Evolutionary conservation across 2,113 vertebrate species (phyloP).

Genomic region (Drymodes brunneopygia): DNA sequence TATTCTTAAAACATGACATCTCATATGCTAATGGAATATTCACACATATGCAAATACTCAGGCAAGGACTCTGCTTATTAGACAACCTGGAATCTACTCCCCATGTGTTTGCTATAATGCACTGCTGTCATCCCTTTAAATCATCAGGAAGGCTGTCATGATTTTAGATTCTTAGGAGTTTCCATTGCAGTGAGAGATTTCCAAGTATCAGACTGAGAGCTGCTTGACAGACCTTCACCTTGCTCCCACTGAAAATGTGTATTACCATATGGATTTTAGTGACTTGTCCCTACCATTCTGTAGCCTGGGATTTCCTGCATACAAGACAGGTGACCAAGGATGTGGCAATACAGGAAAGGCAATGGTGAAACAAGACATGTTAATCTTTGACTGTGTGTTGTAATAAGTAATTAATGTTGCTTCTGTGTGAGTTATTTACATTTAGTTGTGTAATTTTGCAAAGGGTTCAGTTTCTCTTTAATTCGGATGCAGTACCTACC

Average conservation of each 20-base stretch:
- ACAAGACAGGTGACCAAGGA: accelerated
- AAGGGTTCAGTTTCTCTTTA: background rate
- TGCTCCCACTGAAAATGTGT: background rate
- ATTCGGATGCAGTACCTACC: background rate
- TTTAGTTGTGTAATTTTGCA: background rate
- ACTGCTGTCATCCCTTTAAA: background rate
- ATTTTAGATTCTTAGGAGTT: background rate
- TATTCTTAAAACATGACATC: background rate
- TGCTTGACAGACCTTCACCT: background rate
- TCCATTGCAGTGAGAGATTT: background rate
- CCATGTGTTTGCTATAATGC: background rate
- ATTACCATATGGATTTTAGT: background rate
- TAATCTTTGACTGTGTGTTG: background rate
- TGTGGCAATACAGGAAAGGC: background rate
- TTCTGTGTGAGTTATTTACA: background rate
- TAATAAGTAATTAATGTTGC: background rate
- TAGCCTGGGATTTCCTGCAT: background rate
- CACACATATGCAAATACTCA: background rate
- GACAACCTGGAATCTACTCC: background rate
- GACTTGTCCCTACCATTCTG: background rate
- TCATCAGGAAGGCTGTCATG: accelerated
- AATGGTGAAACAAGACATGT: background rate
- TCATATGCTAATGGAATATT: background rate
- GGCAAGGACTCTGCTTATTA: background rate
- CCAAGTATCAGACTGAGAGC: background rate